Base-by-base conservation (phyloP, 1,140 invertebrate species). In the Aporrectodea caliginosa region DNA sequence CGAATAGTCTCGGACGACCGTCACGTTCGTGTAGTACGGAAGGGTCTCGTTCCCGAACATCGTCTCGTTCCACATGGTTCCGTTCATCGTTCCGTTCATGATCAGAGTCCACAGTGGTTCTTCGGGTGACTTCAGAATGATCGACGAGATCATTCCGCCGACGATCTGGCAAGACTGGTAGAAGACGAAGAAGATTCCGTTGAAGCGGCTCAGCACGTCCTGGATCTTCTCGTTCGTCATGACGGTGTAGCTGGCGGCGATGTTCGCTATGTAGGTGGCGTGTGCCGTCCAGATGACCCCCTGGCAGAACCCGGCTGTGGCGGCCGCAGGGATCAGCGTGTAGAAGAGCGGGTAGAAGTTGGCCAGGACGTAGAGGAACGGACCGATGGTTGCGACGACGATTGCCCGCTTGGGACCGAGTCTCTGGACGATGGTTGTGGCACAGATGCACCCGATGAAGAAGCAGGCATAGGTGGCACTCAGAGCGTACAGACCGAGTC, bases 381-480 rank as follows among this genome's bases (percentile, higher is more conserved):
- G 83, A 1, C 81, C 77, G 1, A 84, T 76, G 14, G 75, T 70
- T n/a, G 58, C 29, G 27, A 72, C 77, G 14, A 78, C 77, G 29
- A 86, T 73, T 0, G 79, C 78, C 34, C 73, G 78, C 16, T 83
- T 83, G 0, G 85, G 85, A 73, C 83, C 81, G 35, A 85, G 79
- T 34, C 79, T 80, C 43, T 85, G 83, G 16, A 86, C 83, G 14
- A 86, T 34, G 34, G 82, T 81, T 16, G 84, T 80, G 16, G 84
- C 84, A 30, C 85, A 79, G 1, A 87, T 71, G 75, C 84, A 86
- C n/a, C 84, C 84, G 16, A 85, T 31, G 14, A 84, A 79, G 73
- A 97, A 90, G 2, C 94, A 93, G 14, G 92, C 94, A 86, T 98
- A 98, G 72, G 97, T 93, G 0, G 94, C 93, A 77, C 93, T 93